Conservation (phyloP, 2,113 vertebrate species). For the Istiophorus platypterus region DNA sequence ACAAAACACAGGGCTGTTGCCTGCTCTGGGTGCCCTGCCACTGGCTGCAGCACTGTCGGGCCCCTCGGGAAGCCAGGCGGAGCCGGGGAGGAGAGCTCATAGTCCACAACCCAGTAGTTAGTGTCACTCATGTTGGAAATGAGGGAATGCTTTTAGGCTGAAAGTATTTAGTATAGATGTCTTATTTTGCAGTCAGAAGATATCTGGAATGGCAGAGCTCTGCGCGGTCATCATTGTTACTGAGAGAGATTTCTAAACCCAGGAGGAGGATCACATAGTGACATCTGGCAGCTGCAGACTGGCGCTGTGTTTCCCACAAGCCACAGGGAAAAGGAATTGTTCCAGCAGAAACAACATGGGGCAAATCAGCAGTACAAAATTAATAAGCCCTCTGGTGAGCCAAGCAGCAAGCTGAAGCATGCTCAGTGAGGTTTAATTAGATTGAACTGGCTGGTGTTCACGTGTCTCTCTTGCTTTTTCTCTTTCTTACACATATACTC, state of each 20-base stretch:
- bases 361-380: conserved; percentile 48
- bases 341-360: conserved; percentile 29
- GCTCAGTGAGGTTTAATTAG: conserved; percentile 48
- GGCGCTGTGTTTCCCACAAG: conserved; percentile 32
- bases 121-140: conserved; percentile 87
- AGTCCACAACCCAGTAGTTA: conserved; percentile 83
- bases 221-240: background rate
- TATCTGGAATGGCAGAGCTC: background rate
- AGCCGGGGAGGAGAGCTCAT: conserved; percentile 80
- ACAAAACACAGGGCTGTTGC: conserved; percentile 92
- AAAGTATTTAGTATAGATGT: background rate
- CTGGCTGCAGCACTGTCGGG: conserved; percentile 66
- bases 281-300: conserved; percentile 30
- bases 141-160: background rate
- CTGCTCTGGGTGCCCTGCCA: conserved; percentile 89
- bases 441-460: conserved; percentile 20
- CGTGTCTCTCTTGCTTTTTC: conserved; percentile 1
- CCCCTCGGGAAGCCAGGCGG: conserved; percentile 74
- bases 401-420: conserved; percentile 42
- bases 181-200: conserved; percentile 29
- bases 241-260: conserved; percentile 13
- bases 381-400: conserved; percentile 53
- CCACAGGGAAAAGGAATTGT: background rate
- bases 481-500: background rate
- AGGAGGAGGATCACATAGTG: conserved; percentile 4